These are phyloP conservation scores for Prolemur simus DNA, from an alignment of 2,113 vertebrate species.

Conservation along the genomic window DNA sequence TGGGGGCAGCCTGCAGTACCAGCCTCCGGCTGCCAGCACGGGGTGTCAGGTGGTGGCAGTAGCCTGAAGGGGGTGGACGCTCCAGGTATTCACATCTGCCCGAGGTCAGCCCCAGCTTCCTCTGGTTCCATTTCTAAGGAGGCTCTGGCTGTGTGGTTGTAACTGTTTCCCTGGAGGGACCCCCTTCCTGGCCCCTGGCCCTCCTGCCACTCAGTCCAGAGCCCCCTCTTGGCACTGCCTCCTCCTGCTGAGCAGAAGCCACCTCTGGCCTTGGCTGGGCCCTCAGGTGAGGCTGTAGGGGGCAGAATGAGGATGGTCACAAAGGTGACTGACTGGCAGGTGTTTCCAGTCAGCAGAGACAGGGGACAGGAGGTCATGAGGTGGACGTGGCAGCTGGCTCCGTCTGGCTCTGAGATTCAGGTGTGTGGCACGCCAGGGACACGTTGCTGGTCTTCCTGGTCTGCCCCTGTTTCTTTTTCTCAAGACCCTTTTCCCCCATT, in stretches of 20 bases:
- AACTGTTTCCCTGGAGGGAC: not conserved
- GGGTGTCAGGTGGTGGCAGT: not conserved
- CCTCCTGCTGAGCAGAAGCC: not conserved
- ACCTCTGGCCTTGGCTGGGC: not conserved
- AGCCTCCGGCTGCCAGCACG: not conserved
- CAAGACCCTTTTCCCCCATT: not conserved
- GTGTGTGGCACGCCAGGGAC: not conserved
- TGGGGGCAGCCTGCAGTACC: not conserved
- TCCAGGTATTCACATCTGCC: not conserved
- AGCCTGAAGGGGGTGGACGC: not conserved
- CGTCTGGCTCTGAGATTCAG: not conserved
- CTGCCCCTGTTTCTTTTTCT: not conserved
- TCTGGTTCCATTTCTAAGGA: not conserved
- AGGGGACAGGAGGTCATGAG: too few species aligned
- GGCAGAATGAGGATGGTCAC: not conserved
- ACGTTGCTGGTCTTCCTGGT: too few species aligned
- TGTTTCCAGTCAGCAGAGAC: not conserved
- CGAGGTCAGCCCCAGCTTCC: not conserved
- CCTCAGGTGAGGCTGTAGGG: not conserved
- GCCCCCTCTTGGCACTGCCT: not conserved
- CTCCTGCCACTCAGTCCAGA: not conserved
- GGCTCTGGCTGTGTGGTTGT: not conserved
- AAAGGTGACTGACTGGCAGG: not conserved
- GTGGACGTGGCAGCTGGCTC: not conserved
- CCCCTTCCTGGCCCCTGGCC: not conserved